Evolutionary conservation across 1,140 invertebrate species (phyloP).

Genomic region (Heterodera schachtii): DNA sequence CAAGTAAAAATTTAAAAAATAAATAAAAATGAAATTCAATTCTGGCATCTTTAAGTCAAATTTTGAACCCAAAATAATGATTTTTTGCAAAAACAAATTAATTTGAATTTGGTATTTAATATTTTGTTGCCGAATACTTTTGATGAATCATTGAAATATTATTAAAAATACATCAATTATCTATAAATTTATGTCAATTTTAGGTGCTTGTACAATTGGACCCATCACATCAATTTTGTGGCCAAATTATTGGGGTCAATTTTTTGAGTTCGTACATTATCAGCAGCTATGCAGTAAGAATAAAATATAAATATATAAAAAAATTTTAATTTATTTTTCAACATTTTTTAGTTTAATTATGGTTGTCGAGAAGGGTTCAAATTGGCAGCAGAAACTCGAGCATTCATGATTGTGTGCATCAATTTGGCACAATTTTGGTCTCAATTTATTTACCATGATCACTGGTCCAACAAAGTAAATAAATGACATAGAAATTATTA

Average conservation of each 20-base stretch:
- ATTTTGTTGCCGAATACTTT: too few relatives aligned
- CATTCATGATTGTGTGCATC: constrained; percentile 55
- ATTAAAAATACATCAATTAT: too few relatives aligned
- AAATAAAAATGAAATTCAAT: too few relatives aligned
- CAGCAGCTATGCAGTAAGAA: constrained; percentile 23
- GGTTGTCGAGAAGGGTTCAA: constrained; percentile 40
- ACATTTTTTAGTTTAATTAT: constrained; percentile 50
- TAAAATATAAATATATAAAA: background rate
- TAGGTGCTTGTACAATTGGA: background rate
- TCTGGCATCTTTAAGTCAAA: too few relatives aligned
- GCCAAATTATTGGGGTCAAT: constrained; percentile 58
- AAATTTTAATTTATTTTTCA: background rate
- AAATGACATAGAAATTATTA: too few relatives aligned
- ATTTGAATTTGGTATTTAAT: too few relatives aligned
- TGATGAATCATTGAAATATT: too few relatives aligned
- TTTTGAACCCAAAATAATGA: too few relatives aligned
- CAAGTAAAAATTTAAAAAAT: background rate
- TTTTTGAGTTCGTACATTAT: constrained; percentile 56
- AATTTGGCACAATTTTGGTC: constrained; percentile 63
- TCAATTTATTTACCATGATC: constrained; percentile 54
- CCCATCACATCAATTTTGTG: background rate
- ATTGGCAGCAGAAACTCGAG: constrained; percentile 56
- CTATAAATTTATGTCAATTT: too few relatives aligned
- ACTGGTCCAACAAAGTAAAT: constrained; percentile 50
- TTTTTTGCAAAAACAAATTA: too few relatives aligned